Conservation (phyloP, 2,888 invertebrate genomes). For the Hirtodrosophila confusa region DNA sequence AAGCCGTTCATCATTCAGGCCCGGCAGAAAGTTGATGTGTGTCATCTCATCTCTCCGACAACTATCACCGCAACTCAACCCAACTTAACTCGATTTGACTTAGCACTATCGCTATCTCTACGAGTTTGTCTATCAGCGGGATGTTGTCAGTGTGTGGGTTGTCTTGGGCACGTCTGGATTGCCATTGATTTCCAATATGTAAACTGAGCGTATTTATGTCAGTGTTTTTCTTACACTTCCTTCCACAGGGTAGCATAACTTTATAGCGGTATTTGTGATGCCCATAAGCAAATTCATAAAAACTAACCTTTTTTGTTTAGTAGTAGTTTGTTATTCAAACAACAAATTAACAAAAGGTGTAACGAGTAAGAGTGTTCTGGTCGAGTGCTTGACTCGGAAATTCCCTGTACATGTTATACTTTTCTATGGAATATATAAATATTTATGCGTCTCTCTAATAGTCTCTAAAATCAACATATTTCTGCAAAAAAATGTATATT, state of each 20-base stretch:
- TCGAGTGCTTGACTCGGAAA: too few relatives aligned
- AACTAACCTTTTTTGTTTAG: too few relatives aligned
- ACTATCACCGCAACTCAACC: slow-evolving; percentile 15
- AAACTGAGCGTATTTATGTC: slow-evolving; percentile 16
- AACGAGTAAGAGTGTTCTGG: too few relatives aligned
- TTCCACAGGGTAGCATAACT: background rate
- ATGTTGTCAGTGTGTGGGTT: slow-evolving; percentile 23
- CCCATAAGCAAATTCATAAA: too few relatives aligned
- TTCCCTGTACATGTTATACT: too few relatives aligned
- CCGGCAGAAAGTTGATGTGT: slow-evolving; percentile 24
- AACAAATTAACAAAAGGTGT: too few relatives aligned
- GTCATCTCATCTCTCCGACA: slow-evolving; percentile 22
- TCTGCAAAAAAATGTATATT: too few relatives aligned
- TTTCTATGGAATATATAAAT: too few relatives aligned
- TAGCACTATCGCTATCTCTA: slow-evolving; percentile 9
- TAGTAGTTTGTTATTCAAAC: too few relatives aligned
- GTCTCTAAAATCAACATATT: too few relatives aligned
- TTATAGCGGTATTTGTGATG: background rate
- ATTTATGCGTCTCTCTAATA: too few relatives aligned
- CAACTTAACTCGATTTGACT: slow-evolving; percentile 11
- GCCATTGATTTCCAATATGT: slow-evolving; percentile 49
- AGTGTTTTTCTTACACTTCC: slow-evolving; percentile 1
- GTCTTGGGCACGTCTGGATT: slow-evolving; percentile 34
- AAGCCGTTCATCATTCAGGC: background rate
- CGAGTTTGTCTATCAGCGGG: slow-evolving; percentile 23